Conservation (phyloP, 2,113 vertebrate species). For the Hippocampus zosterae region DNA sequence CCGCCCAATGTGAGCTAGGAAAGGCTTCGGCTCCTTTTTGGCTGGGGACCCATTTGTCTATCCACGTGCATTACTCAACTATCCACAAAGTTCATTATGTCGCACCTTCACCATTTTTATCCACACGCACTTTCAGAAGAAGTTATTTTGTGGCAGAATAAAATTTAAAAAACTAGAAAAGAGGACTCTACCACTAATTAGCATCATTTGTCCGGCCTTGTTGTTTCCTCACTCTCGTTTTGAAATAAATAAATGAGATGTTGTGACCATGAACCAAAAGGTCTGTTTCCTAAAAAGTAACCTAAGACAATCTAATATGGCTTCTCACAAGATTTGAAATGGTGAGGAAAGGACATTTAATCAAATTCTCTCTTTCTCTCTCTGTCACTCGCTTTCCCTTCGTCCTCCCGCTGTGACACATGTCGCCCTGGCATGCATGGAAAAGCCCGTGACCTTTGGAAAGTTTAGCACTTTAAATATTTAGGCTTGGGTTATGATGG, state of each 20-base stretch:
- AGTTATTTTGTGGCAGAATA: neutral
- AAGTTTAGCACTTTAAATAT: conserved; percentile 83
- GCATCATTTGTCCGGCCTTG: conserved; percentile 3
- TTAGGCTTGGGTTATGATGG: conserved; percentile 78
- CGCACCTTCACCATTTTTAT: neutral
- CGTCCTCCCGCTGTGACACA: conserved; percentile 54
- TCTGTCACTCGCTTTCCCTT: conserved; percentile 21
- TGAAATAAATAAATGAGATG: conserved; percentile 20
- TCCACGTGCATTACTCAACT: too few species aligned
- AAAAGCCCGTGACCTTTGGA: conserved; percentile 75
- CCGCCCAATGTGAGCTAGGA: too few species aligned
- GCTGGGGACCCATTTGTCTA: too few species aligned
- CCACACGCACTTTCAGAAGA: neutral
- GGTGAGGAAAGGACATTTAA: conserved; percentile 26
- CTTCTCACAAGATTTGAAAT: conserved; percentile 31
- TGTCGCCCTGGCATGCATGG: conserved; percentile 69
- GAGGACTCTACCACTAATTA: neutral
- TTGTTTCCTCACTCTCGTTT: neutral
- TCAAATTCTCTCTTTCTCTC: conserved; percentile 23
- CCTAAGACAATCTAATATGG: conserved; percentile 25
- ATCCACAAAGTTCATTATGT: neutral
- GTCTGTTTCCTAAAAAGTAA: conserved; percentile 1
- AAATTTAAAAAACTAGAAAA: neutral
- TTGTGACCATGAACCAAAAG: conserved; percentile 2
- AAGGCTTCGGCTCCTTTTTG: too few species aligned